A percentile compares a stretch with the other conserved stretches of the same genome.
These are phyloP conservation scores for Trichogramma pretiosum DNA, from an alignment of 1,140 invertebrate species.

Conservation along the genomic window DNA sequence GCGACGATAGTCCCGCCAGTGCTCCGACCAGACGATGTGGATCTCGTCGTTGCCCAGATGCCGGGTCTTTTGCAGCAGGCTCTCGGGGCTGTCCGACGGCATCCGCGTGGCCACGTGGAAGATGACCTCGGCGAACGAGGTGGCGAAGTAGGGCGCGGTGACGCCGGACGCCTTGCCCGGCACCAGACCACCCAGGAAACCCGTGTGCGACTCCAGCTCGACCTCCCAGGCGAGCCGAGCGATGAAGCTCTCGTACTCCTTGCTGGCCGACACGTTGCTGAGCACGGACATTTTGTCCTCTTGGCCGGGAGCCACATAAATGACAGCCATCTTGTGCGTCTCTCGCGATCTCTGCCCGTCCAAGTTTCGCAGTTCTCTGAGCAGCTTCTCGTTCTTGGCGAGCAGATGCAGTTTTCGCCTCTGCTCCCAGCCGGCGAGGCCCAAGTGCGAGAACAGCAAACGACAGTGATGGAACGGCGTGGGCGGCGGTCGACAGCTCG, in stretches of 20 bases:
- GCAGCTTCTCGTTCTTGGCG: constrained; percentile 79
- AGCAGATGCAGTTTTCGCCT: constrained; percentile 76
- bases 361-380: constrained; percentile 86
- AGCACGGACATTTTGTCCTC: constrained; percentile 93
- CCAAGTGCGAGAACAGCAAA: constrained; percentile 80
- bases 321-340: constrained; percentile 98
- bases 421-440: constrained; percentile 82
- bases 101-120: constrained; percentile 99
- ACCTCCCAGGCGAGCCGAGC: constrained; percentile 93
- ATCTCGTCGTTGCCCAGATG: constrained; percentile 99
- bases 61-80: constrained; percentile 85
- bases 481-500: constrained; percentile 38
- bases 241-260: constrained; percentile 90
- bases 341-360: constrained; percentile 87
- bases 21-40: constrained; percentile 99
- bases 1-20: constrained; percentile 86
- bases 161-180: constrained; percentile 83
- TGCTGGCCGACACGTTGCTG: constrained; percentile 63
- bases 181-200: constrained; percentile 91
- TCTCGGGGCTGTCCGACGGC: constrained; percentile 78
- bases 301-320: constrained; percentile 94
- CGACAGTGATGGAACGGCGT: constrained; percentile 76
- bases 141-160: constrained; percentile 93
- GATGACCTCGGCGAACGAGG: constrained; percentile 70
- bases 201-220: constrained; percentile 88